A percentile compares a stretch with the other conserved stretches of the same genome.
Evolutionary conservation across 2,113 vertebrate species (phyloP).

Genomic region (Thunnus thynnus): DNA sequence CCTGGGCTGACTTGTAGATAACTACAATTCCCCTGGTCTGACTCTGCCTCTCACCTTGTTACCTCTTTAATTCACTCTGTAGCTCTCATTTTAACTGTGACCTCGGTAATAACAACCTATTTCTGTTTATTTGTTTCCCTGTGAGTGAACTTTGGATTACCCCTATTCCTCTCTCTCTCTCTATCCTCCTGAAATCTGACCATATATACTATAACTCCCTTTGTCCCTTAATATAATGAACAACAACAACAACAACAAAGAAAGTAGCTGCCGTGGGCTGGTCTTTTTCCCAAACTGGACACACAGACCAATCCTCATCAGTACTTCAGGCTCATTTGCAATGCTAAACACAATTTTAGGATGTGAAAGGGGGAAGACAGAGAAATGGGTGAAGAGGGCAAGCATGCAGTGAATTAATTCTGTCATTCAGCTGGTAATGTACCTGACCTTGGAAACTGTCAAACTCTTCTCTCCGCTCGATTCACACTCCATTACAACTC

Average conservation of each 20-base stretch:
- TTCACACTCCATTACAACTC: slow-evolving; percentile 70
- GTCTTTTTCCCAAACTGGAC: slow-evolving; percentile 31
- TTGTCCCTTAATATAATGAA: slow-evolving; percentile 27
- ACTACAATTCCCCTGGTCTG: slow-evolving; percentile 29
- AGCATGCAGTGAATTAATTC: slow-evolving; percentile 54
- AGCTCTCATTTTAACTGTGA: slow-evolving; percentile 38
- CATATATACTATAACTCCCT: slow-evolving; percentile 17
- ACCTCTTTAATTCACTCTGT: slow-evolving; percentile 49
- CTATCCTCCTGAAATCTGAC: slow-evolving; percentile 34
- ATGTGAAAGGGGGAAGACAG: slow-evolving; percentile 2
- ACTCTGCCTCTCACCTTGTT: slow-evolving; percentile 48
- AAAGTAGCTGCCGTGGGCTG: slow-evolving; percentile 31
- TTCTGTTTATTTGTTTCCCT: slow-evolving; percentile 53
- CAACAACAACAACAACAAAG: slow-evolving; percentile 13
- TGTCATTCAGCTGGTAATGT: slow-evolving; percentile 44
- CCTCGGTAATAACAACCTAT: slow-evolving; percentile 50
- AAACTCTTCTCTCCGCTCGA: slow-evolving; percentile 56
- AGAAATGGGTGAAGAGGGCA: slow-evolving; percentile 32
- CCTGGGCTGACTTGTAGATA: slow-evolving; percentile 34
- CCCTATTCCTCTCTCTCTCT: slow-evolving; percentile 3
- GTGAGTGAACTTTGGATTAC: slow-evolving; percentile 40
- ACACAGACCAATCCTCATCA: slow-evolving; percentile 7
- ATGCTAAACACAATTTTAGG: slow-evolving; percentile 51
- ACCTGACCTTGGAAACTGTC: slow-evolving; percentile 76
- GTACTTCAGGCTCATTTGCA: slow-evolving; percentile 40